Evolutionary conservation across 1,140 invertebrate species (phyloP), one percentile per base, ranked within the genome.

Genomic region (Pinna nobilis): DNA sequence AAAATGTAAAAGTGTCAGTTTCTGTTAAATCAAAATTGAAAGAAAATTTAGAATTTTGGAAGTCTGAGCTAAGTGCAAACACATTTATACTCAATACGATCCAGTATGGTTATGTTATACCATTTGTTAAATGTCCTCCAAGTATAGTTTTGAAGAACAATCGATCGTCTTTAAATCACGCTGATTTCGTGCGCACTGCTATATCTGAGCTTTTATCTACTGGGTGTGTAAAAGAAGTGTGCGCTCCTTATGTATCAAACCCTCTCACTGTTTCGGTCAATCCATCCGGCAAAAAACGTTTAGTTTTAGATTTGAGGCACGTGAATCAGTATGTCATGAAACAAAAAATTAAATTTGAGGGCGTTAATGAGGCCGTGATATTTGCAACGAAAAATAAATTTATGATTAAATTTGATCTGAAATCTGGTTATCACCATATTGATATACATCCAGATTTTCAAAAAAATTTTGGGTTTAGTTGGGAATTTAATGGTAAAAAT

Each of bases 281-380:
- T 49, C 30, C 33, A 37, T 30, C 47, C 9, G 47, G 37, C 1
- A 71, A 64, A 55, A 28, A 64, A 37, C 59, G 60, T 20, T 18
- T 64, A 44, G 60, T 71, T 41, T 25, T 63, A 41, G 60, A 71
- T 71, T 61, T 71, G 11, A 51, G 69, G 33, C 50, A 63, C n/a
- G 60, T 71, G 15, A 71, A 55, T 63, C 28, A 71, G 25, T 71
- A 47, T 71, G 69, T 64, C 32, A 23, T 50, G 20, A 60, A 32
- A 11, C 11, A n/a, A 18, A 72, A 72, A 25, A 37, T 65, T 5
- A 72, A 20, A 61, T 70, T 70, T 50, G 41, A 50, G 44, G 30
- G 41, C 23, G 23, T 64, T 18, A 20, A 18, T 23, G 51, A 55
- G 25, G 51, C 18, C 13, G 13, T 55, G 13, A 25, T 13, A 55